phyloP scores from a whole-genome alignment of 1,140 invertebrate species.

The Artemia franciscana region DNA sequence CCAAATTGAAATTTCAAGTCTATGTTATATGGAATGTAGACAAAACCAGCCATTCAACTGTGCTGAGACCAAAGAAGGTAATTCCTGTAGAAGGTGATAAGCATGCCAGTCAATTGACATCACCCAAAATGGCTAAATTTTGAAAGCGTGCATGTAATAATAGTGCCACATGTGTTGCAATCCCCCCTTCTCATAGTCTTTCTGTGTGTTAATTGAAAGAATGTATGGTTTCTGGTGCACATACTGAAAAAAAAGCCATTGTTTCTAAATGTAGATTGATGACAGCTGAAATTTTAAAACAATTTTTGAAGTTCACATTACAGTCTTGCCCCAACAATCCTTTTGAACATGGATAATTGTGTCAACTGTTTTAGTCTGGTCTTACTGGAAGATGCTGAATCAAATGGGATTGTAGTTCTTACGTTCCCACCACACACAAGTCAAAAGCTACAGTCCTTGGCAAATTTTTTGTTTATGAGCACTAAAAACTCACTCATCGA shows the following conservation, averaged over 20 bases:
- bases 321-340: conserved; percentile 12
- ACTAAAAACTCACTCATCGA: conserved; percentile 17
- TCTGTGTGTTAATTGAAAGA: conserved; percentile 20
- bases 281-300: conserved; percentile 13
- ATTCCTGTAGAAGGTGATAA: conserved; percentile 17
- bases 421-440: conserved; percentile 17
- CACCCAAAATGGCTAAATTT: conserved; percentile 19
- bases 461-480: conserved; percentile 16
- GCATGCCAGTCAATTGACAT: conserved; percentile 20
- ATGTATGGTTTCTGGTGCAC: conserved; percentile 23
- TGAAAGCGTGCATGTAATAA: conserved; percentile 19
- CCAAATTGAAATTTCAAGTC: conserved; percentile 11
- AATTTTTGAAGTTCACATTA: conserved; percentile 19
- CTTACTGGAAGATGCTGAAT: too few species aligned
- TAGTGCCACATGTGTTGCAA: conserved; percentile 18
- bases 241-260: conserved; percentile 13
- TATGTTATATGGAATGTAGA: conserved; percentile 19
- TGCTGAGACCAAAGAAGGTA: conserved; percentile 18
- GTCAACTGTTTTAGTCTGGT: conserved; percentile 12
- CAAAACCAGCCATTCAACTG: conserved; percentile 20
- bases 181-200: conserved; percentile 22
- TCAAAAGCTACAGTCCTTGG: conserved; percentile 19
- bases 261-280: conserved; percentile 15
- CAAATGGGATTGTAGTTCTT: conserved; percentile 17
- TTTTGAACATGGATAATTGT: conserved; percentile 12